Base-by-base conservation (phyloP, 2,888 invertebrate genomes). In the Lacanobia wlatinum region DNA sequence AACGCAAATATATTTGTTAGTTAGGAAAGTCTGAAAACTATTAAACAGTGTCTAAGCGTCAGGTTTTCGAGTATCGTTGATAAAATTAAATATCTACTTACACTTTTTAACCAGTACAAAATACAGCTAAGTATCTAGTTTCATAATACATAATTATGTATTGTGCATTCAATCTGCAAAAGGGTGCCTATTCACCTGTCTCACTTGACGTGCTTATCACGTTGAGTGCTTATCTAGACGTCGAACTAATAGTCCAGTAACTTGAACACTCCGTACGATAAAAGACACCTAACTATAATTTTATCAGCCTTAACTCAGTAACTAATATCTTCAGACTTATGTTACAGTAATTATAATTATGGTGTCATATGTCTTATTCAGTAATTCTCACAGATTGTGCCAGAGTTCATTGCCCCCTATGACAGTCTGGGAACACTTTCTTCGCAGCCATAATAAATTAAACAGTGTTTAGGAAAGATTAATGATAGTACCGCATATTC, bases 401-500 rank as follows among this genome's bases (percentile, higher is more conserved):
- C 38, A 55, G 48, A 80, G 86, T 71, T 78, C 72, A 78, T 40
- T 78, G 61, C 48, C 59, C 74, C 21, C 60, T 8, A 50, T 78
- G 83, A 76, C 78, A 86, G 71, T 82, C 64, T 85, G 86, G 76
- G 84, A 85, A 85, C 65, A 81, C 75, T 85, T 84, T 84, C 80
- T 83, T 85, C 63, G 59, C 52, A 69, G 74, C 60, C 38, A 79
- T 82, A 82, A 83, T 86, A 86, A 83, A 84, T 86, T 86, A 86
- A 83, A 84, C 87, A 88, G 84, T 88, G 87, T 89, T 88, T 85
- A 87, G 84, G 77, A 79, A 87, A 92, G 91, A 93, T 92, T 92
- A 90, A 93, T 92, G 91, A 84, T 87, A 82, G 79, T 85, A 86
- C 85, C 73, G 84, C 84, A 84, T 80, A 87, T 87, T 90, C 88